Evolutionary conservation across 1,140 invertebrate species (phyloP), one percentile per base, ranked within the genome.

Genomic region (Zaprionus camerounensis): DNA sequence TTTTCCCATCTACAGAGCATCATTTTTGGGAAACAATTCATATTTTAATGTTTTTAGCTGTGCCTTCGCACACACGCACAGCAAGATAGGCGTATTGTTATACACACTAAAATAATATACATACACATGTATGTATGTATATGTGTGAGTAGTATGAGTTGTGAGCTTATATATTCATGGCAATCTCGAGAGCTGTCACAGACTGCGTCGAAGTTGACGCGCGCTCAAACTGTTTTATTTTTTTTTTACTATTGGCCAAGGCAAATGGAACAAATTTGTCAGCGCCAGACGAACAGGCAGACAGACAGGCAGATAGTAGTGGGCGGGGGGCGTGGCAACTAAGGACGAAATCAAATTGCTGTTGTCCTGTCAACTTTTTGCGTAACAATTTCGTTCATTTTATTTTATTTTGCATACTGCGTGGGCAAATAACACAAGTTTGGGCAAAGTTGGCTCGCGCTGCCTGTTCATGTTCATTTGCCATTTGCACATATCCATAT

Each of bases 181-280:
- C 81, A 84, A 88, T 88, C 85, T 88, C 56, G 71, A 88, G 69
- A 66, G 84, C 75, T 88, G 84, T 88, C 85, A 90, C 75, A 81
- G 78, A 55, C 71, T 69, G 71, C 61, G 44, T 67, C 65, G 62
- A 81, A 78, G 66, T 81, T 80, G 71, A 88, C 44, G 79, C 74
- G 58, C 62, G 58, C 74, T 24, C 49, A 78, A 46, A 17, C n/a
- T 46, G 31, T 34, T 34, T 34, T 34, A 9, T 46, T 44, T n/a
- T 46, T 44, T n/a, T 90, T 81, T 76, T 83, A 88, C 78, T 83
- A 88, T 88, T 88, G 88, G 81, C 78, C 81, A 49, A 67, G 57
- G 80, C 78, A 72, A 85, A 64, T 49, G 34, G 68, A 44, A 65
- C 49, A 75, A 78, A 72, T 83, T 84, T 83, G 81, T 84, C 65